Evolutionary conservation across 2,888 invertebrate genomes (phyloP).

Genomic region (Graphium colonna): DNA sequence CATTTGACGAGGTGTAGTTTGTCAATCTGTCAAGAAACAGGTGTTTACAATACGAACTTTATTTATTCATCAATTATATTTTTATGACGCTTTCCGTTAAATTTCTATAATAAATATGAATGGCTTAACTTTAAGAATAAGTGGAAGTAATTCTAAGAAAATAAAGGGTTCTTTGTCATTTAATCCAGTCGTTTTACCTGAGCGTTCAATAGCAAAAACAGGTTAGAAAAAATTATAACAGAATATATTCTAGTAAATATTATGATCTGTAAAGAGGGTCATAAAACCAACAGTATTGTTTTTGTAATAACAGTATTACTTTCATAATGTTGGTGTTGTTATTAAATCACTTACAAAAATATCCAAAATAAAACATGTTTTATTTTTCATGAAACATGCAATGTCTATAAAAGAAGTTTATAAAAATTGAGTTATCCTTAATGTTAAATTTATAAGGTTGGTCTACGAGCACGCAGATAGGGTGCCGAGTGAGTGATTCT

Average conservation of each 20-base stretch:
- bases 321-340: no score
- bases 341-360: no score
- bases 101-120: constrained; percentile 42
- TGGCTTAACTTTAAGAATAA: constrained; percentile 51
- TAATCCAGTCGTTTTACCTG: constrained; percentile 39
- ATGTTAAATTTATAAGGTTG: no score
- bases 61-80: neutral
- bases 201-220: constrained; percentile 21
- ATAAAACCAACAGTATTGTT: no score
- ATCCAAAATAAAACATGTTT: neutral
- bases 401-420: no score
- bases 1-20: no score
- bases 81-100: neutral
- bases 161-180: constrained; percentile 44
- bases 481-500: no score
- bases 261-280: no score
- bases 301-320: no score
- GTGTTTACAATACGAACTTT: neutral
- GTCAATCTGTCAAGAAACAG: no score
- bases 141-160: constrained; percentile 45
- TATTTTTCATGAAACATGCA: neutral
- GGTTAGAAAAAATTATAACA: constrained; percentile 24
- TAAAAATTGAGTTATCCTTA: no score
- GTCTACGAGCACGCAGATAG: no score
- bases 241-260: neutral